Evolutionary conservation across 2,797 vertebrate species (phyloP).

Genomic region (Malurus leucopterus): DNA sequence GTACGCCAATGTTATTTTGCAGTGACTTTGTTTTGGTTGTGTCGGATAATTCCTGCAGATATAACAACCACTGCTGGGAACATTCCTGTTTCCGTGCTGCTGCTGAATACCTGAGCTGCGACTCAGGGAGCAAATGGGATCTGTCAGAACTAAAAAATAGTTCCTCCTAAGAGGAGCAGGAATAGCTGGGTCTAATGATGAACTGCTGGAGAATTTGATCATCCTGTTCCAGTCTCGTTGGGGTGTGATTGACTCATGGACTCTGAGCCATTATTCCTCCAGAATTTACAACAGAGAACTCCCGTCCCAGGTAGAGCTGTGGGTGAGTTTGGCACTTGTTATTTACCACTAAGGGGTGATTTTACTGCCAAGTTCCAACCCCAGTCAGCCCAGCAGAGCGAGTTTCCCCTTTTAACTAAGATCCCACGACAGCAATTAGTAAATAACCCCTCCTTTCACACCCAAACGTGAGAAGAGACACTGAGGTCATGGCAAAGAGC

Average conservation of each 20-base stretch:
- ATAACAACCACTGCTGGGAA: neutral
- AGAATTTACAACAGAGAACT: neutral
- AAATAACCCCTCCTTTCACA: neutral
- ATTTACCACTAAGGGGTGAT: neutral
- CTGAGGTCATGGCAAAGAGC: neutral
- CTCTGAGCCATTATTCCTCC: neutral
- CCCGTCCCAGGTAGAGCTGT: neutral
- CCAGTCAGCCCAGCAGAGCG: neutral
- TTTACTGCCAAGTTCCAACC: neutral
- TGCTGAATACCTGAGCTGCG: neutral
- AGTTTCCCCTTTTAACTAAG: neutral
- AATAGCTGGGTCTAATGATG: neutral
- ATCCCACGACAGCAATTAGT: neutral
- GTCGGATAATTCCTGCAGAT: neutral
- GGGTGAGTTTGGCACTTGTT: neutral
- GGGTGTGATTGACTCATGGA: neutral
- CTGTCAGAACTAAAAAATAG: neutral
- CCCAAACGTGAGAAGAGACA: neutral
- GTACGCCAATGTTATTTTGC: neutral
- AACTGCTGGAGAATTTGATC: neutral
- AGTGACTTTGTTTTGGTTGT: slow-evolving; percentile 9
- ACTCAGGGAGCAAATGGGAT: neutral
- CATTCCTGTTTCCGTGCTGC: neutral
- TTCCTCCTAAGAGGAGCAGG: neutral
- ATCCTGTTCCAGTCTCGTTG: neutral